Evolutionary conservation across 2,888 invertebrate genomes (phyloP).

Genomic region (Hydroisotoma schaefferi): DNA sequence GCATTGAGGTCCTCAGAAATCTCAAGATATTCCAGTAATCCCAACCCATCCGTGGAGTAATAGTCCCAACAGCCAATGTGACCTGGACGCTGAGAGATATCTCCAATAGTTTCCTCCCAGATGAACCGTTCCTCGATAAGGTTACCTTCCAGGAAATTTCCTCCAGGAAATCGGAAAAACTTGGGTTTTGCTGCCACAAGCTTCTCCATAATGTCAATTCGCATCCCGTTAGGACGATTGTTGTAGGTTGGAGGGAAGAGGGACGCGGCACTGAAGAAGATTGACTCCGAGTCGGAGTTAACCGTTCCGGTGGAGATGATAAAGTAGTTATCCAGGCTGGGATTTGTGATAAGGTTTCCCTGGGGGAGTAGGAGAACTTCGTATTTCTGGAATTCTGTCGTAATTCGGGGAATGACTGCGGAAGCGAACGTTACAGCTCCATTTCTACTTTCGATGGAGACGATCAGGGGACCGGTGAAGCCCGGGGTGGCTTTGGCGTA

Average conservation of each 20-base stretch:
- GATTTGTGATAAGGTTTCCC: background rate
- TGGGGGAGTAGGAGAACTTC: background rate
- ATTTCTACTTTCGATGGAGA: background rate
- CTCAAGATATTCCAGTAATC: conserved; percentile 21
- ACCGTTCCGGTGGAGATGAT: no score
- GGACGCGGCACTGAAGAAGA: conserved; percentile 21
- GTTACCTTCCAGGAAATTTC: conserved; percentile 23
- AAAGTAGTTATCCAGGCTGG: background rate
- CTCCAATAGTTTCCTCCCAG: conserved; percentile 25
- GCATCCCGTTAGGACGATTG: conserved; percentile 14
- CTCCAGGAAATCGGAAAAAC: conserved; percentile 24
- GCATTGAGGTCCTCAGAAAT: conserved; percentile 20
- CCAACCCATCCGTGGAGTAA: conserved; percentile 20
- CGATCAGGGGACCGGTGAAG: conserved; percentile 10
- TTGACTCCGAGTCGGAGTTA: background rate
- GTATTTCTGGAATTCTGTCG: background rate
- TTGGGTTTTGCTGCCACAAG: conserved; percentile 19
- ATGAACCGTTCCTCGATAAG: conserved; percentile 21
- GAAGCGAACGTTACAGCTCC: background rate
- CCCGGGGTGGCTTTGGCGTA: conserved; percentile 11
- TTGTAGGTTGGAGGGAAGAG: conserved; percentile 24
- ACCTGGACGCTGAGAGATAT: conserved; percentile 18
- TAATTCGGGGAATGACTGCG: background rate
- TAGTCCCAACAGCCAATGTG: conserved; percentile 24
- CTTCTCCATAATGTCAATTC: conserved; percentile 20